Conservation (phyloP, 2,888 invertebrate genomes). For the Sepioteuthis lessoniana region DNA sequence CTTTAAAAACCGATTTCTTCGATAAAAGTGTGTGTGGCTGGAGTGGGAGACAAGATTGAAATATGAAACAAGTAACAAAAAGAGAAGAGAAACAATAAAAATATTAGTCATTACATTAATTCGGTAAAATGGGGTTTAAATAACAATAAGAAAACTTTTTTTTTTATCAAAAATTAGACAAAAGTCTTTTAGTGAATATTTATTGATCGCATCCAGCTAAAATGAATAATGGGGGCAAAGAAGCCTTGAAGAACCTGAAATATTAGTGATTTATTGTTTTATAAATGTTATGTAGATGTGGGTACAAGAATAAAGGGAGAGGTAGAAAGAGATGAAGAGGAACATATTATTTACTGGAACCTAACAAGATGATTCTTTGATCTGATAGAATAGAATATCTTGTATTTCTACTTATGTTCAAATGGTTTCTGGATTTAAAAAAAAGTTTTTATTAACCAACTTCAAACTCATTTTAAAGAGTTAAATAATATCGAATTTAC, state of each 20-base stretch:
- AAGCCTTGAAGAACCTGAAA: background rate
- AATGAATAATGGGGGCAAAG: background rate
- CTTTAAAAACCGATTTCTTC: background rate
- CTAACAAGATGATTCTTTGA: no score
- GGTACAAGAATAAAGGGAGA: no score
- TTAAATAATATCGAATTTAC: no score
- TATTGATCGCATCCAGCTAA: background rate
- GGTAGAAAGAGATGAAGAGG: no score
- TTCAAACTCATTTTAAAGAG: no score
- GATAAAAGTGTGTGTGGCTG: background rate
- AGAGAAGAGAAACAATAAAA: background rate
- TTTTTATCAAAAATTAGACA: background rate
- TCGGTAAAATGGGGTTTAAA: background rate
- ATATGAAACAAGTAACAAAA: background rate
- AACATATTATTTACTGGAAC: no score
- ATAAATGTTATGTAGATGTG: no score
- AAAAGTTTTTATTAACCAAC: no score
- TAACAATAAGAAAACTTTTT: background rate
- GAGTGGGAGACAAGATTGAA: background rate
- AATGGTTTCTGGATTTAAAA: no score
- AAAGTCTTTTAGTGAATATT: background rate
- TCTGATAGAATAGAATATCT: no score
- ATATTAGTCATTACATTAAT: background rate
- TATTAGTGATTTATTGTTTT: no score
- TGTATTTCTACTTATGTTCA: no score